Percentiles rank a stretch among this genome's conserved stretches.
Conservation (phyloP, 1,140 invertebrate species). For the Atta colombica region DNA sequence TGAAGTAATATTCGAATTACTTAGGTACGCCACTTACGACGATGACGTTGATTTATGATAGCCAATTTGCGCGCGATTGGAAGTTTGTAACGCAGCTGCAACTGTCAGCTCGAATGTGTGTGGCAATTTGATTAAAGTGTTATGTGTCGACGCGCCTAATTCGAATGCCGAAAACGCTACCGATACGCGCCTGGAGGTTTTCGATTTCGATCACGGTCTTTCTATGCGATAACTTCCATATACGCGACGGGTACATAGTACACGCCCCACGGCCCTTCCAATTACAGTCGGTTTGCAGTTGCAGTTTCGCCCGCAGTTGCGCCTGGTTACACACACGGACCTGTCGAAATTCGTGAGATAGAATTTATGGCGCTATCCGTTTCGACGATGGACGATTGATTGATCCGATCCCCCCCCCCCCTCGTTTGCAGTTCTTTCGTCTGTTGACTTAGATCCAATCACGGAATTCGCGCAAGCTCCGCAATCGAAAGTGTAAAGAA, state of each 20-base stretch:
- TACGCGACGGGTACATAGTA: slow-evolving; percentile 20
- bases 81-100: slow-evolving; percentile 33
- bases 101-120: slow-evolving; percentile 1
- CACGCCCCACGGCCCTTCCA: slow-evolving; percentile 39
- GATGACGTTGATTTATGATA: slow-evolving; percentile 15
- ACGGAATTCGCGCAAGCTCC: slow-evolving; percentile 3
- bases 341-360: slow-evolving; percentile 48
- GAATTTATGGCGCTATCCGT: slow-evolving; percentile 45
- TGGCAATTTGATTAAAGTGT: slow-evolving; percentile 63
- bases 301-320: slow-evolving; percentile 52
- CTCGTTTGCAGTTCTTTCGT: slow-evolving; percentile 42
- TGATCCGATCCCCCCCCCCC: slow-evolving; percentile 17
- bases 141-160: slow-evolving; percentile 67
- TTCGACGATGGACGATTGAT: slow-evolving; percentile 40
- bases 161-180: slow-evolving; percentile 50
- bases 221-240: slow-evolving; percentile 47
- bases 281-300: slow-evolving; percentile 60
- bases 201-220: slow-evolving; percentile 47
- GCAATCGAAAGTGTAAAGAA: not conserved
- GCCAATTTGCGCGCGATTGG: slow-evolving; percentile 43
- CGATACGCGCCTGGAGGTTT: slow-evolving; percentile 44
- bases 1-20: not conserved
- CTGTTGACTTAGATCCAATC: slow-evolving; percentile 53
- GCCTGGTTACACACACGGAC: slow-evolving; percentile 9
- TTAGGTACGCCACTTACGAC: slow-evolving; percentile 10